Base-by-base conservation (phyloP, 2,113 vertebrate genomes). In the Brachyhypopomus occidentalis region DNA sequence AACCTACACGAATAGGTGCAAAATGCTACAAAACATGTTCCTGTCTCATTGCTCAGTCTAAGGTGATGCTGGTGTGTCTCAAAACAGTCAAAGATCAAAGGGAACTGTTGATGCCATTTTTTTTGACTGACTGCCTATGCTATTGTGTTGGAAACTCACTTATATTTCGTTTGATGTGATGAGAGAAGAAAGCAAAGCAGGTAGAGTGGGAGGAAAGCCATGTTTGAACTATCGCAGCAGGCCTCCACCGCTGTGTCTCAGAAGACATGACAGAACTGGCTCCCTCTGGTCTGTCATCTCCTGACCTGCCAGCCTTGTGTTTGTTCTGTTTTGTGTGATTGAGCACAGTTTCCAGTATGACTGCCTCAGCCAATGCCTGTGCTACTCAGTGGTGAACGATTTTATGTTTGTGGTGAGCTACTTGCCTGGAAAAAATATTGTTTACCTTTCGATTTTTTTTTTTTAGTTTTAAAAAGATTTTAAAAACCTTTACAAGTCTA, bases 1-100 rank as follows among this genome's bases (percentile, higher is more conserved):
- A 52, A 9, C 12, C 12, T 72, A 78, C 70, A 25, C 84, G 79
- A 82, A 80, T 20, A 86, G 84, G 79, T 84, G 83, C 80, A 89
- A 89, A 79, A 66, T 8, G 23, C 20, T 16, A 55, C 58, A 38
- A 22, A 20, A 8, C 14, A 60, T 45, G 64, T 38, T 64, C 22
- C 22, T 23, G 12, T 27, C 41, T 73, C 30, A 48, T 41, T 2
- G 36, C 23, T 70, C 66, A 7, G 30, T 36, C 64, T 36, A 36
- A 52, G 45, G 45, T 14, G 12, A 52, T 14, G 12, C 45, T 11
- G 45, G 45, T 14, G 12, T 36, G 5, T 67, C 66, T 41, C 34
- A 70, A 41, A 41, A 22, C 36, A 41, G 34, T 41, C 34, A 20
- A 36, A 0, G 30, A 70, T 70, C 66, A 70, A 70, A 70, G 66